phyloP scores from a whole-genome alignment of 1,140 invertebrate species.

The Trichonephila inaurata region DNA sequence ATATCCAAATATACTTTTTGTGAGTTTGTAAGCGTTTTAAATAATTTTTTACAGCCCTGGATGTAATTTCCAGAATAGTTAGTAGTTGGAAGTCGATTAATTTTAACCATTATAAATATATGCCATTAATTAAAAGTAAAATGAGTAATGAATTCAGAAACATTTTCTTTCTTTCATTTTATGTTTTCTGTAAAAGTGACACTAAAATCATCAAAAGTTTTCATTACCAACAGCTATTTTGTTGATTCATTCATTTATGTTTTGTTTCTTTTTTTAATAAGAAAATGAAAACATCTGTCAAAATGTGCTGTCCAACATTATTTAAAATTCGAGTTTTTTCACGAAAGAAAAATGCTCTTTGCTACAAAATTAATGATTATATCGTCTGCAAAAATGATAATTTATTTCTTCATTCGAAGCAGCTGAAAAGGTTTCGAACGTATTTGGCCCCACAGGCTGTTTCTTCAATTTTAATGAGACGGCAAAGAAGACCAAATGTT shows the following conservation, averaged over 20 bases:
- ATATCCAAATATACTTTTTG: too few species aligned
- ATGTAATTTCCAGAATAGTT: too few species aligned
- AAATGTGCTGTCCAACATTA: not conserved
- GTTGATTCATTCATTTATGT: not conserved
- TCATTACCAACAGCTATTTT: not conserved
- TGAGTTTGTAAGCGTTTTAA: too few species aligned
- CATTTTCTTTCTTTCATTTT: not conserved
- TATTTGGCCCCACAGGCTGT: not conserved
- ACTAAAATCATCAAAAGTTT: not conserved
- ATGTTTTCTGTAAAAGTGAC: not conserved
- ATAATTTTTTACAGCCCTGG: too few species aligned
- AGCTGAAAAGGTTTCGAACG: not conserved
- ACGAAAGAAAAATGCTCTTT: not conserved
- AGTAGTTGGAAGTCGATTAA: too few species aligned
- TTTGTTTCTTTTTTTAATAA: not conserved
- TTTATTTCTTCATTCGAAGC: not conserved
- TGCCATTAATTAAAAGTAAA: not conserved
- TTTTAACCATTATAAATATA: too few species aligned
- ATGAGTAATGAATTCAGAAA: not conserved
- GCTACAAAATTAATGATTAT: slow-evolving; percentile 4
- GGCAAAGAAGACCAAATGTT: not conserved
- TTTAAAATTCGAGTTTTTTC: not conserved
- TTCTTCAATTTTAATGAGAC: not conserved
- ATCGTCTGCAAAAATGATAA: not conserved
- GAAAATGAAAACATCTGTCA: not conserved